These are phyloP conservation scores for Formicarius rufipectus DNA, from an alignment of 2,113 vertebrate genomes.

Conservation along the genomic window DNA sequence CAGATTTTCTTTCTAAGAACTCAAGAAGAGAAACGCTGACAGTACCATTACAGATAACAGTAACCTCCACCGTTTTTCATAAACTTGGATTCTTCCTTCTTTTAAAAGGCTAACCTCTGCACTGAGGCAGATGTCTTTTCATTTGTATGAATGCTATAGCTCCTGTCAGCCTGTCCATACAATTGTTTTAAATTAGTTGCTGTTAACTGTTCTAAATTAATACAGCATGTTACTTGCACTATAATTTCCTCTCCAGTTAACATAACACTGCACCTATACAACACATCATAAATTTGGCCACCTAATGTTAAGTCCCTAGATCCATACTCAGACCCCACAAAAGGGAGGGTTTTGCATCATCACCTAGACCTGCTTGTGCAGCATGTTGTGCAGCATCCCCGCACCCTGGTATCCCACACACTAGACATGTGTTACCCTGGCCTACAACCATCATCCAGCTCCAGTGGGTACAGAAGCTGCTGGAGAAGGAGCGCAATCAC, in stretches of 20 bases:
- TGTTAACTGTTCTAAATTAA: background rate
- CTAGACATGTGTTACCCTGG: accelerated
- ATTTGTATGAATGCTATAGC: background rate
- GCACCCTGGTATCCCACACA: background rate
- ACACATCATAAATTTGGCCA: background rate
- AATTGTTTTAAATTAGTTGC: background rate
- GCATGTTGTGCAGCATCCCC: too few relatives aligned
- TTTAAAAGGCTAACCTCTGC: background rate
- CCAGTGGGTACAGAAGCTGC: background rate
- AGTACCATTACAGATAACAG: background rate
- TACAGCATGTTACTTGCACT: background rate
- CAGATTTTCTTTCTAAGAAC: background rate
- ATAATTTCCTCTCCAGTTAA: background rate
- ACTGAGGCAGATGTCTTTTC: background rate
- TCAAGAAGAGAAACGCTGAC: background rate
- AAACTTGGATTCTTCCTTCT: background rate
- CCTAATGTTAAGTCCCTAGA: background rate
- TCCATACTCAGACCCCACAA: background rate
- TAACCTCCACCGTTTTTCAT: background rate
- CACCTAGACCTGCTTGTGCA: too few relatives aligned
- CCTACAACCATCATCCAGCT: background rate
- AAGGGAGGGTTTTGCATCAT: background rate
- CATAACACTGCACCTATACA: background rate
- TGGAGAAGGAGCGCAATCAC: background rate
- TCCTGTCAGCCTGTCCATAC: background rate